A percentile compares a stretch with the other conserved stretches of the same genome.
phyloP scores from a whole-genome alignment of 2,113 vertebrate species.

The Andinoacara biseriatus region DNA sequence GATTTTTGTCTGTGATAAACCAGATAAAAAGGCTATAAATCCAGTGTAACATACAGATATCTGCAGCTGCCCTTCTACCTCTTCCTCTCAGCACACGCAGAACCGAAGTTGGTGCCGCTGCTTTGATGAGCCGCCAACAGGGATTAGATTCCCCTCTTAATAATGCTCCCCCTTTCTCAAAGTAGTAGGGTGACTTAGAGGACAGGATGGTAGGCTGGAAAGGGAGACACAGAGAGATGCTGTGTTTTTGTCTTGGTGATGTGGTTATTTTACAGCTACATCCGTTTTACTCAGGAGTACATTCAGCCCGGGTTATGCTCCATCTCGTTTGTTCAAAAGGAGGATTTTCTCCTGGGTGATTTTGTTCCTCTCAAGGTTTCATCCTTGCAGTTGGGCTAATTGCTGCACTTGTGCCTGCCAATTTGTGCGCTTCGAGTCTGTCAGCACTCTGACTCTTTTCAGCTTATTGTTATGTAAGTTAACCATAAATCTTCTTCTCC shows the following conservation, averaged over 20 bases:
- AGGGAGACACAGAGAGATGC: slow-evolving; percentile 59
- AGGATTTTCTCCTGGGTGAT: slow-evolving; percentile 39
- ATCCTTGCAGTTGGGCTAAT: slow-evolving; percentile 37
- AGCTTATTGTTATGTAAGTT: neutral
- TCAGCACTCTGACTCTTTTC: slow-evolving; percentile 4
- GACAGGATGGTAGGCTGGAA: slow-evolving; percentile 68
- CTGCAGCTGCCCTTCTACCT: slow-evolving; percentile 44
- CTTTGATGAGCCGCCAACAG: slow-evolving; percentile 75
- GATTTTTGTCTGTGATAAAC: neutral
- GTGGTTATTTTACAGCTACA: slow-evolving; percentile 50
- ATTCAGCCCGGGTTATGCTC: slow-evolving; percentile 45
- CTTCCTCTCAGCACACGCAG: slow-evolving; percentile 69
- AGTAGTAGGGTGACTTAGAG: slow-evolving; percentile 83
- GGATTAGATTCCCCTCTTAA: slow-evolving; percentile 75
- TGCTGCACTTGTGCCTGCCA: slow-evolving; percentile 23
- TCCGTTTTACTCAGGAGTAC: slow-evolving; percentile 35
- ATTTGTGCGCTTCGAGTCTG: neutral
- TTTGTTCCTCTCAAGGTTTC: slow-evolving; percentile 37
- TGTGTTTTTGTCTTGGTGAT: slow-evolving; percentile 51
- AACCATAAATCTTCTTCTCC: neutral
- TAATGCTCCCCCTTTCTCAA: slow-evolving; percentile 82
- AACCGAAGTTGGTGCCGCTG: slow-evolving; percentile 81
- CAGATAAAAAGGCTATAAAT: slow-evolving; percentile 28
- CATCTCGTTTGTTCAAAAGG: slow-evolving; percentile 46
- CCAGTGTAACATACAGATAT: slow-evolving; percentile 43